A percentile compares a stretch with the other conserved stretches of the same genome.
Conservation (phyloP, 2,888 invertebrate species). For the Chaitophorus viminalis region DNA sequence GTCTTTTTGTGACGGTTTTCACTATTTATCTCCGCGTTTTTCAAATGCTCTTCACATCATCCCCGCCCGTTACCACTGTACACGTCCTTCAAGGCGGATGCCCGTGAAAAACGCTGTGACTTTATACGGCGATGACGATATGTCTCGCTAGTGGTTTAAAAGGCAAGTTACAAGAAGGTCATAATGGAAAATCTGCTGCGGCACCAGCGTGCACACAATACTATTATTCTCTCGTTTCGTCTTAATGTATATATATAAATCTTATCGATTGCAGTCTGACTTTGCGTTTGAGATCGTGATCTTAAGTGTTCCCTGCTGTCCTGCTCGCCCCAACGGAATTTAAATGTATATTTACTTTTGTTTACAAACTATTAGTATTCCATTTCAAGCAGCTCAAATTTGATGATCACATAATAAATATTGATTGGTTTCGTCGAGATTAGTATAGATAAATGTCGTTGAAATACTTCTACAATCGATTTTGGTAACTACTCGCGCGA, state of each 20-base stretch:
- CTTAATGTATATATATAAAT: background rate
- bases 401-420: background rate
- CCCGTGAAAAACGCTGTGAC: background rate
- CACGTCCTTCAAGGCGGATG: background rate
- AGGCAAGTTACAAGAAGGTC: background rate
- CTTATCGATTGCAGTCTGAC: background rate
- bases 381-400: background rate
- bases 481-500: too few species aligned
- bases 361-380: too few species aligned
- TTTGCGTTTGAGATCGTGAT: background rate
- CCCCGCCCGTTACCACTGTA: background rate
- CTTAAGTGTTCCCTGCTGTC: background rate
- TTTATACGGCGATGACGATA: background rate
- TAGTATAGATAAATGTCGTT: background rate
- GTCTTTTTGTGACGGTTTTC: constrained; percentile 45
- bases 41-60: background rate
- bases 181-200: background rate
- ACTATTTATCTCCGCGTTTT: constrained; percentile 43
- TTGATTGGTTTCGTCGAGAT: background rate
- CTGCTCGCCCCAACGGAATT: background rate
- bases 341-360: background rate
- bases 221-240: background rate
- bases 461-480: too few species aligned
- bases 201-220: background rate
- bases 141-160: background rate